A percentile compares a stretch with the other conserved stretches of the same genome.
Evolutionary conservation across 2,113 vertebrate genomes (phyloP).

Genomic region (Myrmophylax atrothorax): DNA sequence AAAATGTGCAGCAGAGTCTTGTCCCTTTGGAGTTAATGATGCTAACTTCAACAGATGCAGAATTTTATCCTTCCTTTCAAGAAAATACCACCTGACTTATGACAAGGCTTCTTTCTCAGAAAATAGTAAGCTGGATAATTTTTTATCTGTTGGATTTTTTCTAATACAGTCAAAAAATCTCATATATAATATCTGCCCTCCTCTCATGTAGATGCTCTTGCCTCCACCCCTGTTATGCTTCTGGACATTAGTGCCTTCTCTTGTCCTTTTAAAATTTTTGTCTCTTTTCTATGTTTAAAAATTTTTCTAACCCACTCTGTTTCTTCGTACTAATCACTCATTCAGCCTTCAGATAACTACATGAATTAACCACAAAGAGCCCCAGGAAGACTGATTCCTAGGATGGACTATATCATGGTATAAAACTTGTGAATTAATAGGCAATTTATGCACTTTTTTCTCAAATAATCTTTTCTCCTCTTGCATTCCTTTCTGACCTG

Average conservation of each 20-base stretch:
- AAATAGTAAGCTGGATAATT: background rate
- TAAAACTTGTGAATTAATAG: background rate
- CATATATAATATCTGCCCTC: background rate
- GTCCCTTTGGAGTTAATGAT: background rate
- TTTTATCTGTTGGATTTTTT: background rate
- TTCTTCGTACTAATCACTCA: background rate
- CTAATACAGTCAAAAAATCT: background rate
- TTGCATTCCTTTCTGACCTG: background rate
- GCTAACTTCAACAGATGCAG: background rate
- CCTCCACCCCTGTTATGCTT: accelerated
- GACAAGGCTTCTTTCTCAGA: background rate
- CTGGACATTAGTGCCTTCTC: background rate
- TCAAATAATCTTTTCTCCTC: background rate
- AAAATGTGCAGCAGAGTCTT: background rate
- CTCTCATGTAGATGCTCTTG: too few relatives aligned
- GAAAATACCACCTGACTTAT: background rate
- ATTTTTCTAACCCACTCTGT: background rate
- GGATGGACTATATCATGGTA: background rate
- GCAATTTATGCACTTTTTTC: background rate
- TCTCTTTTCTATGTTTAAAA: background rate
- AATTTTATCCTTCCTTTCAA: background rate
- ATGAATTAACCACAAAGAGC: background rate
- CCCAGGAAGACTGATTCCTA: background rate
- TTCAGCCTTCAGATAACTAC: background rate
- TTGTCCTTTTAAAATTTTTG: background rate